Conservation (phyloP, 1,140 invertebrate species). For the honey bee (Apis mellifera) region DNA sequence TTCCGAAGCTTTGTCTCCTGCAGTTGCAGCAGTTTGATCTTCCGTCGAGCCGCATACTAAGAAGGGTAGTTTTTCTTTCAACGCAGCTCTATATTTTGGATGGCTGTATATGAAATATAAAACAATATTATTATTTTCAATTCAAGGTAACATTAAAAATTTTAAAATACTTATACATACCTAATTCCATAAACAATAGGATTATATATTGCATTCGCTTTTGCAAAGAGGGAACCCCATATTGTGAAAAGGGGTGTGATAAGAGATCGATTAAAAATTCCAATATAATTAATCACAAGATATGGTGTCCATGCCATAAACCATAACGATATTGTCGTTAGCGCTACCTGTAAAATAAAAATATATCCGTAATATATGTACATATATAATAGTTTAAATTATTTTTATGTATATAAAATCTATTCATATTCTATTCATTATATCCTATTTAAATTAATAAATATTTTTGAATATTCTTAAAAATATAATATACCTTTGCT, state of each 20-base stretch:
- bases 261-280: slow-evolving; percentile 86
- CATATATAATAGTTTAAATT: neutral
- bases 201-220: slow-evolving; percentile 90
- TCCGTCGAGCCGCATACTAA: slow-evolving; percentile 81
- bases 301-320: slow-evolving; percentile 93
- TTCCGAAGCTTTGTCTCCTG: slow-evolving; percentile 62
- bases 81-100: slow-evolving; percentile 88
- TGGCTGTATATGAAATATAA: slow-evolving; percentile 82
- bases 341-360: slow-evolving; percentile 83
- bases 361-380: neutral
- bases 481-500: slow-evolving; percentile 83
- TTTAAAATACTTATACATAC: slow-evolving; percentile 68
- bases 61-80: slow-evolving; percentile 87
- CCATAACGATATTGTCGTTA: slow-evolving; percentile 91
- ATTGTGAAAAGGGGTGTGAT: slow-evolving; percentile 89
- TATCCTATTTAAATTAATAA: no score
- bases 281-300: slow-evolving; percentile 89
- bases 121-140: neutral
- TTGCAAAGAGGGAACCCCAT: slow-evolving; percentile 90
- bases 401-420: no score
- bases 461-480: neutral
- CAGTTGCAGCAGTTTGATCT: slow-evolving; percentile 29
- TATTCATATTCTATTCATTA: no score
- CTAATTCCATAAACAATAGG: slow-evolving; percentile 92
- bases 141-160: neutral